Evolutionary conservation across 1,140 invertebrate genomes (phyloP), one percentile per base, ranked within the genome.

Genomic region (Hydropsyche tenuis): DNA sequence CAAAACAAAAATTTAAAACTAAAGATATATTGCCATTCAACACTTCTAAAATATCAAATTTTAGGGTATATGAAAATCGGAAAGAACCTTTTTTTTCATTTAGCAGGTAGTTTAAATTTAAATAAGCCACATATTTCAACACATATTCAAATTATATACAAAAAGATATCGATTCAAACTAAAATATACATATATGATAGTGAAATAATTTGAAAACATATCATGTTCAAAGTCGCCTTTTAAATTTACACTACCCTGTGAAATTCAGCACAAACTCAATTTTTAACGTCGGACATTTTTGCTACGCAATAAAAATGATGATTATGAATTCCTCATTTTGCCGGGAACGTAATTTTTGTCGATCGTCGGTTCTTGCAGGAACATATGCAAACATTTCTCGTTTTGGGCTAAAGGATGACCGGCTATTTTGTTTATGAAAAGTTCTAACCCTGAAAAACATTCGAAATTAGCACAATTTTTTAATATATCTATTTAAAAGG

Each of bases 391-490:
- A 87, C 97, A 99, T 81, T 95, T 88, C 87, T 99, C 98, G 85
- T 99, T 99, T 87, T 99, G 98, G 56, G 98, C 98, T 81, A 99
- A 86, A n/a, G 98, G 98, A 88, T 99, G 98, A 66, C 98, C 98
- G 75, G 98, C 97, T 84, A 99, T 97, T 89, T 99, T 99, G 86
- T 99, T 99, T 78, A 99, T 93, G 86, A 99, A 99, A 79, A 93
- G 88, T 90, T 99, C 98, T 75, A 99, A 86, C 74, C 96, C 85
- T 86, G 80, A 0, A 81, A 81, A 74, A 9, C 37, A 74, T n/a
- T 20, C 11, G 20, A 56, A 20, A 56, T 6, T 56, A 7, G 7
- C 7, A 56, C 7, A n/a, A 56, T n/a, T n/a, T 56, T 11, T 56
- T 56, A 11, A 11, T 56, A 56, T 56, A 56, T 11, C 7, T 9